Conservation (phyloP, 2,888 invertebrate species). For the Zelleria hepariella region DNA sequence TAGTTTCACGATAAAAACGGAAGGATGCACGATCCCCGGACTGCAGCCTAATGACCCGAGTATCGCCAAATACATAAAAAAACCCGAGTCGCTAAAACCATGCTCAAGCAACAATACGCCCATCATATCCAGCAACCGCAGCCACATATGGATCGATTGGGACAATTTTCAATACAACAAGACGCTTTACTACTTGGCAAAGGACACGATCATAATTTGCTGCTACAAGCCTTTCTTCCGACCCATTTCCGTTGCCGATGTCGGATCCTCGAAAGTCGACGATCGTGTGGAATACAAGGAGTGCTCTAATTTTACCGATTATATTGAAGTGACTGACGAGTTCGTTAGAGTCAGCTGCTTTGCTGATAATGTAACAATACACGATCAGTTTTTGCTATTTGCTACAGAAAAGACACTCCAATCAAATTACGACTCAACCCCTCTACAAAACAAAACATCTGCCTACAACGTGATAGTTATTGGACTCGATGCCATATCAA, state of each 20-base stretch:
- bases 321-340: constrained; percentile 68
- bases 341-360: constrained; percentile 79
- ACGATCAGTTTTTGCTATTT: constrained; percentile 79
- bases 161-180: constrained; percentile 61
- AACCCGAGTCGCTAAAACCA: constrained; percentile 59
- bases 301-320: constrained; percentile 62
- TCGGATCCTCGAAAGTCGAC: constrained; percentile 55
- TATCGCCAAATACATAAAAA: constrained; percentile 65
- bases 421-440: constrained; percentile 17
- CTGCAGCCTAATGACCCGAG: constrained; percentile 73
- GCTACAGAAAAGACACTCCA: constrained; percentile 52
- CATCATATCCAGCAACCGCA: constrained; percentile 71
- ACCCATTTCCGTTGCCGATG: constrained; percentile 51
- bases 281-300: constrained; percentile 57
- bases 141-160: constrained; percentile 69
- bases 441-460: constrained; percentile 28
- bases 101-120: constrained; percentile 64
- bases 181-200: constrained; percentile 63
- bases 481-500: constrained; percentile 89
- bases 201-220: constrained; percentile 62
- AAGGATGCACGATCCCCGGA: constrained; percentile 78
- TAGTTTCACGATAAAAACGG: constrained; percentile 71
- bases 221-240: constrained; percentile 75
- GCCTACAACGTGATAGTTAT: constrained; percentile 81
- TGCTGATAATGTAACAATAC: constrained; percentile 58